Base-by-base conservation (phyloP, 2,888 invertebrate genomes). In the Lordiphosa fenestrarum region DNA sequence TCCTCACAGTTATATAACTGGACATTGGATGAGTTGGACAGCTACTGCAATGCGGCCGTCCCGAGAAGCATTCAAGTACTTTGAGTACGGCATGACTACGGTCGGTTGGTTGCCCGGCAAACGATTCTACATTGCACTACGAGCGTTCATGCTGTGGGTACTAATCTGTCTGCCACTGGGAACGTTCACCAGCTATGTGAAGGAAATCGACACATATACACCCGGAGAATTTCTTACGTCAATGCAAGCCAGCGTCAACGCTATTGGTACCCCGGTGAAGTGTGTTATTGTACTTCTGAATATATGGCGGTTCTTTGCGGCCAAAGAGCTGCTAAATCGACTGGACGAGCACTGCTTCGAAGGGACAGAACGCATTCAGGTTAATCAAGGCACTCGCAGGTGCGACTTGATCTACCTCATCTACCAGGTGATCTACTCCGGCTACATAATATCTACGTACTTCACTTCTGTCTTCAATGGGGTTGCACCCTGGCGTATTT, bases 51-150 rank as follows among this genome's bases (percentile, higher is more conserved):
- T 30, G 30, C 30, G 30, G 1, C 30, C 23, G 39, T 12, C 55
- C 40, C 49, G 53, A 0, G 73, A 73, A 60, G 42, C 49, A 2
- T 69, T 47, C 10, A 50, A 19, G 12, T 73, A 73, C 9, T 6
- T 65, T 23, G 38, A 57, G n/a, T 44, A 53, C 2, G 54, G 42
- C 1, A 56, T 71, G 64, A 46, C 6, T 0, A 6, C 33, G 0
- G 5, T 59, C 9, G 74, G 74, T 7, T 72, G 71, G 67, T 3
- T 62, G 35, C 36, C 59, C 5, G 15, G 7, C 2, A 21, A 23
- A 12, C 7, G 35, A 1, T 3, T 54, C 2, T 47, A 54, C 12
- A 46, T 6, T 19, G 13, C 73, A 4, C 50, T 46, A 23, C 58
- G 47, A 21, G 5, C 5, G 3, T 6, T 59, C 2, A 21, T 66